A percentile compares a stretch with the other conserved stretches of the same genome.
Evolutionary conservation across 2,797 vertebrate species (phyloP).

Genomic region (Sebastes itinus): DNA sequence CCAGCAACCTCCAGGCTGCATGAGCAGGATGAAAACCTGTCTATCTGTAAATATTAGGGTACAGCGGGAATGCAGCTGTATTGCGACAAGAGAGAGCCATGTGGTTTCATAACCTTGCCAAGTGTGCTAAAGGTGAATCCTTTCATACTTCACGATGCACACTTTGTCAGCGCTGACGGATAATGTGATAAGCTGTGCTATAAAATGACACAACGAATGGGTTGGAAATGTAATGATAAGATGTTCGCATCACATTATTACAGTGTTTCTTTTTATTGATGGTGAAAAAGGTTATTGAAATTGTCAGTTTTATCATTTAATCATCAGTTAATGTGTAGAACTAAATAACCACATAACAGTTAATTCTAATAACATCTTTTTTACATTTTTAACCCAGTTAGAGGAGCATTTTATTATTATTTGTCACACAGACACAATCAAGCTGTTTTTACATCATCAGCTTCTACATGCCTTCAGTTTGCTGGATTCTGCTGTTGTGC

Average conservation of each 20-base stretch:
- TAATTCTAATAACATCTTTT: not conserved
- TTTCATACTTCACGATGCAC: not conserved
- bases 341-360: too few species aligned
- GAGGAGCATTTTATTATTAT: not conserved
- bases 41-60: conserved; percentile 22
- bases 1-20: not conserved
- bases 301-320: too few species aligned
- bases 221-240: too few species aligned
- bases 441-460: not conserved
- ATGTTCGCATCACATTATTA: not conserved
- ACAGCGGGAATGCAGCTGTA: not conserved
- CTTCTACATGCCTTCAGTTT: not conserved
- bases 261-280: not conserved
- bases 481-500: not conserved
- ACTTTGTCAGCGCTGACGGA: not conserved
- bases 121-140: conserved; percentile 35
- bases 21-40: not conserved
- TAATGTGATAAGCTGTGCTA: not conserved
- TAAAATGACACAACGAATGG: not conserved
- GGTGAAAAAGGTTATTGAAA: too few species aligned
- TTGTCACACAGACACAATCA: not conserved
- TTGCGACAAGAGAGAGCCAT: not conserved
- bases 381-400: not conserved
- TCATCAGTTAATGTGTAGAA: too few species aligned
- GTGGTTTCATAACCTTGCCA: conserved; percentile 5